These are phyloP conservation scores for Alviniconcha strummeri DNA, from an alignment of 2,888 invertebrate species.

Conservation along the genomic window DNA sequence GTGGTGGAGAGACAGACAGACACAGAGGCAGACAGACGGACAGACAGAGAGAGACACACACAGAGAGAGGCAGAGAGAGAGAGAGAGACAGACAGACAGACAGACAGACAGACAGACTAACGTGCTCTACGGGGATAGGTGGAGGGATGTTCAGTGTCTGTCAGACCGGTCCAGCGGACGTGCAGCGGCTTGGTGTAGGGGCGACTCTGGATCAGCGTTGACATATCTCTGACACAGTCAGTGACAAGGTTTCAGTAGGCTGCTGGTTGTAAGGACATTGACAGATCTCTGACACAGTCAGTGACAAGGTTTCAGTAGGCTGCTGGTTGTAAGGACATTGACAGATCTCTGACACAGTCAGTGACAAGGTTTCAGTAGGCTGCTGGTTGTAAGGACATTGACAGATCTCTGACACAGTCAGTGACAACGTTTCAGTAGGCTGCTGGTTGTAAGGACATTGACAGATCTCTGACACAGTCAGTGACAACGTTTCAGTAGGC, in stretches of 20 bases:
- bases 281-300: background rate
- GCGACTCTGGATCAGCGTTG: conserved; percentile 11
- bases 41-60: background rate
- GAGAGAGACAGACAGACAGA: conserved; percentile 2
- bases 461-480: background rate
- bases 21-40: background rate
- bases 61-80: conserved; percentile 2
- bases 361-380: no score
- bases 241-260: no score
- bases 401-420: background rate
- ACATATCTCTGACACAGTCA: conserved; percentile 2
- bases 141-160: conserved; percentile 11
- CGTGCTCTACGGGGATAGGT: conserved; percentile 20
- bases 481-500: no score
- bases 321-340: no score
- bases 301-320: no score
- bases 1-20: background rate
- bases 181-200: conserved; percentile 17
- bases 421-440: no score
- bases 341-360: background rate
- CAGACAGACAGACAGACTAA: background rate
- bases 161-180: conserved; percentile 26
- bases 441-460: no score
- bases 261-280: conserved; percentile 15
- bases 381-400: conserved; percentile 14